Evolutionary conservation across 37 sponge, comb jelly and placozoan species (phyloP).

Genomic region (Spongilla lacustris): DNA sequence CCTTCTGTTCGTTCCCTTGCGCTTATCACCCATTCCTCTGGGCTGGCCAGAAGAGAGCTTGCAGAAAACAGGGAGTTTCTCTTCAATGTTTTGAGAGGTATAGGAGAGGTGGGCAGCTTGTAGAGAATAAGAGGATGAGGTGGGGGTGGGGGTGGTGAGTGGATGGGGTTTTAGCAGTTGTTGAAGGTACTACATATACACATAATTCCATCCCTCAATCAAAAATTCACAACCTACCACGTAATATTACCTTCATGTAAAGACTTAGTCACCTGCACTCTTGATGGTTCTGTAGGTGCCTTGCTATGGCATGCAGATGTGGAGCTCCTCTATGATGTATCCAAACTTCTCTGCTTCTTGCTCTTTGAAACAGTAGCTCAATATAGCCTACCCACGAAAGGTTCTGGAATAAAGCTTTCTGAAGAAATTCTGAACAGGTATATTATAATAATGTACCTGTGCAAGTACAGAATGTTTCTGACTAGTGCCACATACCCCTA

Average conservation of each 20-base stretch:
- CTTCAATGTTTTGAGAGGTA: constrained; percentile 38
- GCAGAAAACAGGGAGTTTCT: constrained; percentile 3
- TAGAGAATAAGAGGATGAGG: neutral
- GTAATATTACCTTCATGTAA: too few species aligned
- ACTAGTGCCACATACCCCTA: too few species aligned
- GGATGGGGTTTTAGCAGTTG: too few species aligned
- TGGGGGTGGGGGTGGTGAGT: too few species aligned
- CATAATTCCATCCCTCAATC: too few species aligned
- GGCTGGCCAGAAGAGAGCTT: constrained; percentile 16
- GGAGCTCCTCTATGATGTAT: constrained; percentile 3
- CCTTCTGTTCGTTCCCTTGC: constrained; percentile 48
- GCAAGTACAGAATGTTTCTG: too few species aligned
- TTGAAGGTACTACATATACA: too few species aligned
- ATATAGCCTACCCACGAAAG: constrained; percentile 10
- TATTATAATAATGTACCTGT: too few species aligned
- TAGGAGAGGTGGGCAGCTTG: too few species aligned
- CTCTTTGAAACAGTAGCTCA: constrained; percentile 33
- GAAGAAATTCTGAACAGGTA: constrained; percentile 29
- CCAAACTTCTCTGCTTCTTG: constrained; percentile 39
- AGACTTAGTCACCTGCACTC: neutral
- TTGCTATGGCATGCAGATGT: neutral
- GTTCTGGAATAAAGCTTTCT: constrained; percentile 22
- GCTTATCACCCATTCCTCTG: constrained; percentile 16
- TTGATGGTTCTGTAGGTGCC: constrained; percentile 1
- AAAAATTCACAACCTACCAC: too few species aligned